Conservation (phyloP, 2,888 invertebrate genomes). For the Molorchus minor region DNA sequence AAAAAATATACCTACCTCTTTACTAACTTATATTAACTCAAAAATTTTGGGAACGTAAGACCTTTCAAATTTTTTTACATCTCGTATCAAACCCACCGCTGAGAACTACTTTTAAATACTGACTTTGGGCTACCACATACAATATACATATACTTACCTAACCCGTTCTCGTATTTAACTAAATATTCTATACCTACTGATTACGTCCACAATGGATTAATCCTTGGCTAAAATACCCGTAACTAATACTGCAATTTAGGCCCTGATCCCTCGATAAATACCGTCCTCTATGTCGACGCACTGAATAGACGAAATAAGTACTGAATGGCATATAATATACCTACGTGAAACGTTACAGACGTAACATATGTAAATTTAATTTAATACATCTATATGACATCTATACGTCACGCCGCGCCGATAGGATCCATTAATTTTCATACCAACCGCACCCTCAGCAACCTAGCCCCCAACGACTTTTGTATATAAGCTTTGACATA, state of each 20-base stretch:
- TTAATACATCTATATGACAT: not conserved
- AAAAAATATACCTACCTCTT: too few relatives aligned
- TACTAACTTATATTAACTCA: too few relatives aligned
- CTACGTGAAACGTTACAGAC: slow-evolving; percentile 3
- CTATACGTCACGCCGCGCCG: slow-evolving; percentile 4
- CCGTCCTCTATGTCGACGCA: not conserved
- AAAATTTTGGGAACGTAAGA: too few relatives aligned
- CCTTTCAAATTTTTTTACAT: too few relatives aligned
- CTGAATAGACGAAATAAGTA: slow-evolving; percentile 1
- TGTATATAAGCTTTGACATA: slow-evolving; percentile 16
- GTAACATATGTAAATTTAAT: slow-evolving; percentile 5
- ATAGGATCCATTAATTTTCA: slow-evolving; percentile 17
- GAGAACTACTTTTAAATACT: too few relatives aligned
- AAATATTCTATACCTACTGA: not conserved
- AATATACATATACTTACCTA: not conserved
- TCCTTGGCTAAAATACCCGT: not conserved
- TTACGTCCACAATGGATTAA: not conserved
- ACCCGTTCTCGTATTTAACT: not conserved
- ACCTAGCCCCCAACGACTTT: slow-evolving; percentile 9
- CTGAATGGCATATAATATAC: not conserved
- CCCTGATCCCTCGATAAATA: not conserved
- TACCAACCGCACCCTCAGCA: not conserved
- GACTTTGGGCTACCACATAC: not conserved
- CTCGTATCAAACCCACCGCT: too few relatives aligned
- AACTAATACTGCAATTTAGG: not conserved